Evolutionary conservation across 2,113 vertebrate genomes (phyloP).

Genomic region (Aspiorhynchus laticeps): DNA sequence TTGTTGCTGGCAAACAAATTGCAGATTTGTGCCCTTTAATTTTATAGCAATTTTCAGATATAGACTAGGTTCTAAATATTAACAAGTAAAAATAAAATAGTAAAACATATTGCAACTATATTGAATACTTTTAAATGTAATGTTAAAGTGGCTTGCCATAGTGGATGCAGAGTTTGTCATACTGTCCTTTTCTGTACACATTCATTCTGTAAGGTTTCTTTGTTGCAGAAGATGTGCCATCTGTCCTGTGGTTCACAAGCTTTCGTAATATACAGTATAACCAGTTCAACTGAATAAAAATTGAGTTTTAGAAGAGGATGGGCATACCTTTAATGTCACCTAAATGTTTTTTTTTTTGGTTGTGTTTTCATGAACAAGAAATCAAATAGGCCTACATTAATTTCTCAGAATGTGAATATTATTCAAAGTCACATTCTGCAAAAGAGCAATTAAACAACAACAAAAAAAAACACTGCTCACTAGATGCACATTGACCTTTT

Average conservation of each 20-base stretch:
- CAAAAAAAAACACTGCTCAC: background rate
- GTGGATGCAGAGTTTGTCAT: background rate
- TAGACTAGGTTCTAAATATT: background rate
- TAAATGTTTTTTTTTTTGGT: background rate
- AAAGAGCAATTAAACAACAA: background rate
- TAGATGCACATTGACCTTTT: background rate
- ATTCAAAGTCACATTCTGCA: background rate
- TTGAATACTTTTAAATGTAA: background rate
- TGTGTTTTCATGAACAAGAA: background rate
- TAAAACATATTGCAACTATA: background rate
- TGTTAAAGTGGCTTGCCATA: conserved; percentile 23
- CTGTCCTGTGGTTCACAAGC: conserved; percentile 12
- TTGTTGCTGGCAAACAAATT: background rate
- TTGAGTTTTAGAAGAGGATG: background rate
- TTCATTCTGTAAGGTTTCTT: conserved; percentile 1
- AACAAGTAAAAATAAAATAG: background rate
- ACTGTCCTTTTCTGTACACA: conserved; percentile 27
- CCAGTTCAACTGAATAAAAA: background rate
- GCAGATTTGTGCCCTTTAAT: background rate
- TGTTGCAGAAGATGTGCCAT: conserved; percentile 28
- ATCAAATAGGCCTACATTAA: background rate
- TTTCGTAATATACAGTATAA: background rate
- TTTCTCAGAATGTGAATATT: background rate
- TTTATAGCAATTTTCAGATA: background rate
- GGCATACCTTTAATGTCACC: background rate